Evolutionary conservation across 2,888 invertebrate genomes (phyloP).

Genomic region (Punctoribates punctum): DNA sequence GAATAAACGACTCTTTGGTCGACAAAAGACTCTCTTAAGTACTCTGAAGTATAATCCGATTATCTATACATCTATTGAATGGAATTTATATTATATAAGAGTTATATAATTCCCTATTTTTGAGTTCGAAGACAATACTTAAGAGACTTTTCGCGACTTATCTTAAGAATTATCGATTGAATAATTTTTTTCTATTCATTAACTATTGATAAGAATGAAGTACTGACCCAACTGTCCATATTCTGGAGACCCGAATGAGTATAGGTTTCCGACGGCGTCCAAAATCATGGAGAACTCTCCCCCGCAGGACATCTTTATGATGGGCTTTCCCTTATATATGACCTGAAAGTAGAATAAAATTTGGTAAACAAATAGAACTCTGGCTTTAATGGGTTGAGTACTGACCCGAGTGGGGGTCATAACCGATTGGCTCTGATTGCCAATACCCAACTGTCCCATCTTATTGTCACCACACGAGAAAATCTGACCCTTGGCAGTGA

Average conservation of each 20-base stretch:
- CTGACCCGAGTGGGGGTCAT: conserved; percentile 33
- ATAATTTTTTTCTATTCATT: neutral
- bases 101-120: too few relatives aligned
- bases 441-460: conserved; percentile 85
- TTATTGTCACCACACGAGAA: conserved; percentile 88
- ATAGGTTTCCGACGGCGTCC: conserved; percentile 80
- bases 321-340: conserved; percentile 69
- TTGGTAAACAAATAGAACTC: neutral
- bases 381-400: neutral
- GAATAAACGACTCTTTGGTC: too few relatives aligned
- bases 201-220: neutral
- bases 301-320: conserved; percentile 83
- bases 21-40: too few relatives aligned
- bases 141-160: too few relatives aligned
- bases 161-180: too few relatives aligned
- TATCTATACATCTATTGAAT: too few relatives aligned
- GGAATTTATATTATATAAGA: too few relatives aligned
- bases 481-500: conserved; percentile 77
- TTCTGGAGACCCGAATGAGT: conserved; percentile 88
- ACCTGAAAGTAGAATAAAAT: conserved; percentile 50
- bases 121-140: too few relatives aligned
- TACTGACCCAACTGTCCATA: conserved; percentile 73
- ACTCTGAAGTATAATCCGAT: too few relatives aligned
- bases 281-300: conserved; percentile 88
- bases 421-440: conserved; percentile 58